phyloP scores from a whole-genome alignment of 2,113 vertebrate species.

The Oceanites oceanicus region DNA sequence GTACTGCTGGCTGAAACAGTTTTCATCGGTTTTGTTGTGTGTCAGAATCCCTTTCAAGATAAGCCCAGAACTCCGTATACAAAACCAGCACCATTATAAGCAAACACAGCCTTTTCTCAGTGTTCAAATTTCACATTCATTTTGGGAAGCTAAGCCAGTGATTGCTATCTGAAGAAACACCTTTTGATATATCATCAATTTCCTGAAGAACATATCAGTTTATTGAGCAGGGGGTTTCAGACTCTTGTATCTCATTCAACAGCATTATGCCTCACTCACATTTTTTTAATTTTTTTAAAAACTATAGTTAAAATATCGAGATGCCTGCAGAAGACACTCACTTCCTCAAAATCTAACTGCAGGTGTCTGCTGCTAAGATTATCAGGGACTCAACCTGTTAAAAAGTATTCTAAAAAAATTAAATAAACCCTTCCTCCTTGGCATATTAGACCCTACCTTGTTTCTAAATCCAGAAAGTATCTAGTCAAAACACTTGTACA shows the following conservation, averaged over 20 bases:
- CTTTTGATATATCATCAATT: slow-evolving; percentile 58
- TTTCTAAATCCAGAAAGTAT: not conserved
- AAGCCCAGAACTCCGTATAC: not conserved
- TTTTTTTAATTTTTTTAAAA: not conserved
- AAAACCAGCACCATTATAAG: not conserved
- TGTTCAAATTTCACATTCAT: not conserved
- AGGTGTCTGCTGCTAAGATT: not conserved
- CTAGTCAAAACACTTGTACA: not conserved
- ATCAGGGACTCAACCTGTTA: not conserved
- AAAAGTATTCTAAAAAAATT: not conserved
- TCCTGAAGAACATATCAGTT: slow-evolving; percentile 55
- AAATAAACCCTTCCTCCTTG: not conserved
- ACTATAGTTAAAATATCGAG: not conserved
- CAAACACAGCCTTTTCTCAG: not conserved
- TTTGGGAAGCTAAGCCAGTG: slow-evolving; percentile 12
- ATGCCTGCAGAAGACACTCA: not conserved
- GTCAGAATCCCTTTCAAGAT: slow-evolving; percentile 27
- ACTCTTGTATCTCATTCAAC: slow-evolving; percentile 9
- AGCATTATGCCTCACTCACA: not conserved
- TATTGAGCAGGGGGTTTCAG: not conserved
- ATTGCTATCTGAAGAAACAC: slow-evolving; percentile 38
- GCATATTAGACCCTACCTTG: not conserved
- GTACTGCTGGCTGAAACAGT: not conserved
- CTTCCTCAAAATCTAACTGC: not conserved
- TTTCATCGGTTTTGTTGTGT: not conserved